Percentiles rank a stretch among this genome's conserved stretches.
Conservation (phyloP, 2,113 vertebrate genomes). For the Tupaia tana region DNA sequence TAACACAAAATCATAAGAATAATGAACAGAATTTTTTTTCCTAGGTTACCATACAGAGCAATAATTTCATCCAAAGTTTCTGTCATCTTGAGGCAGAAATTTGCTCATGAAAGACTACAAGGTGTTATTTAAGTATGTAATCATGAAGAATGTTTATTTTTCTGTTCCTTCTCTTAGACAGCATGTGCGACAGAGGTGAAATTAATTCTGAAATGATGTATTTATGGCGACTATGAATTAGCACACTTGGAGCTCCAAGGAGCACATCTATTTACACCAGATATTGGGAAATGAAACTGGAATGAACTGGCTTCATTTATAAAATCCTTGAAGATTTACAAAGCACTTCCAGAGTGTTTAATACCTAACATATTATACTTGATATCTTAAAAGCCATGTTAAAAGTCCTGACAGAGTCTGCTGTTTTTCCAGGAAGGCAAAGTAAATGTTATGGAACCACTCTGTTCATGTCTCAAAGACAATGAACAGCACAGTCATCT, state of each 20-base stretch:
- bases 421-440: not conserved
- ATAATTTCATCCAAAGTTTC: not conserved
- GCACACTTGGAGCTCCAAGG: not conserved
- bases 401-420: not conserved
- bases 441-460: not conserved
- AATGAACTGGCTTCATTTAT: not conserved
- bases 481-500: not conserved
- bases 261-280: not conserved
- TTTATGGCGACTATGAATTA: not conserved
- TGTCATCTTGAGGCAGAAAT: not conserved
- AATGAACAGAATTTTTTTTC: not conserved
- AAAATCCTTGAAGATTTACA: slow-evolving; percentile 13
- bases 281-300: not conserved
- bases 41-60: not conserved
- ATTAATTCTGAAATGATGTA: not conserved
- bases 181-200: not conserved
- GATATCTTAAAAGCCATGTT: not conserved
- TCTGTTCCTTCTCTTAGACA: not conserved
- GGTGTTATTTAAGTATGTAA: not conserved
- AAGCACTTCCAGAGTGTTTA: not conserved
- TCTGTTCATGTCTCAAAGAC: not conserved
- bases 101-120: not conserved
- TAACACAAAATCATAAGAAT: not conserved
- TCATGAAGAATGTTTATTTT: not conserved
- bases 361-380: not conserved